Evolutionary conservation across 2,888 invertebrate genomes (phyloP), one percentile per base, ranked within the genome.

Genomic region (Silvanus unidentatus): DNA sequence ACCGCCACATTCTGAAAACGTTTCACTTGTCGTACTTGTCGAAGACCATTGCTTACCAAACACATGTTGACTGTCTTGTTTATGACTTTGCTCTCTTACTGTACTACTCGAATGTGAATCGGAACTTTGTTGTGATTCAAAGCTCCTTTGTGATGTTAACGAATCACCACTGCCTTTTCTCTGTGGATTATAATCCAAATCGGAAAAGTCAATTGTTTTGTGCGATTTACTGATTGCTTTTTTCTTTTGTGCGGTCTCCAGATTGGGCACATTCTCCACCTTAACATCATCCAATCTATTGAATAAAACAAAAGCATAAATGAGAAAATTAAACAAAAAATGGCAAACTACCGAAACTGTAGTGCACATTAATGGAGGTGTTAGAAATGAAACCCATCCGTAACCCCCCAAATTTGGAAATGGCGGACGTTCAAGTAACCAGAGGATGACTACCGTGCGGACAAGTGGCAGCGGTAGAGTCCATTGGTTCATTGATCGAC

Each of bases 341-440:
- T 73, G 76, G 76, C 76, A 71, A 53, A 73, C 77, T 75, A 68
- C 74, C 71, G 58, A 29, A 53, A 60, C 73, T 59, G 72, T 70
- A 75, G 76, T 75, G 76, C 77, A 76, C 64, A 63, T 67, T 71
- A 73, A 72, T 76, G 76, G 76, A 77, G 76, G 76, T 73, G 76
- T 74, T 72, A 70, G 75, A 74, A 75, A 75, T 73, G 53, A 61
- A 72, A 74, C 74, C 74, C 75, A 73, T 74, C 75, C 75, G 75
- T 70, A 72, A 72, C 71, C 75, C 75, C 76, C 75, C 75, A 59
- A 75, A 75, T 77, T 77, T 76, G 77, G 77, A 77, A 77, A 77
- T 75, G 75, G 77, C 77, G 77, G 77, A 76, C 75, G 75, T 77
- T 77, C 77, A 76, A 78, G 77, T 74, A 76, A 75, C 76, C 76